These are phyloP conservation scores for Monomorium pharaonis DNA, from an alignment of 1,140 invertebrate genomes.

Conservation along the genomic window DNA sequence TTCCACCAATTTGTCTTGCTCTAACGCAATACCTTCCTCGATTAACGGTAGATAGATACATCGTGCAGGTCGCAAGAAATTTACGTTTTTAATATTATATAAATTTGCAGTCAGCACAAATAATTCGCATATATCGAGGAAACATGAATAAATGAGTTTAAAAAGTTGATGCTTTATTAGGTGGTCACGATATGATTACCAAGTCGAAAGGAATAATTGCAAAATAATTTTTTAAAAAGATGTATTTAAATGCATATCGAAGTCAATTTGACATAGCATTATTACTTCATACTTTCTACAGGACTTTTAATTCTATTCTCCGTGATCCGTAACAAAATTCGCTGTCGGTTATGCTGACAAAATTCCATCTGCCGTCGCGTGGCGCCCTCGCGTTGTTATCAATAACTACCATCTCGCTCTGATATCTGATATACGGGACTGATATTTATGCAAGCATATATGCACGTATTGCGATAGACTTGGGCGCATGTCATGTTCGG, in stretches of 20 bases:
- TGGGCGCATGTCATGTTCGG: not conserved
- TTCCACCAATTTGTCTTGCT: not conserved
- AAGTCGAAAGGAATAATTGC: not conserved
- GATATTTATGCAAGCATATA: not conserved
- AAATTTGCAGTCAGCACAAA: not conserved
- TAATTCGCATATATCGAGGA: not conserved
- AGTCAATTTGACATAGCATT: not conserved
- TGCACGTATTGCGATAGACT: not conserved
- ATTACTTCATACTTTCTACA: not conserved
- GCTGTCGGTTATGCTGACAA: not conserved
- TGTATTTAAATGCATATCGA: not conserved
- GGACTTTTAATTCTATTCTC: not conserved
- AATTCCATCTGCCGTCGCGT: constrained; percentile 39
- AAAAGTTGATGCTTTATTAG: not conserved
- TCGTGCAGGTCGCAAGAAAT: not conserved
- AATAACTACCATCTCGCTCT: constrained; percentile 30
- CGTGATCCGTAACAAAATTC: not conserved
- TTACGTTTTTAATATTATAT: not conserved
- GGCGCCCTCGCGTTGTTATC: constrained; percentile 53
- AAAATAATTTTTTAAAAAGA: not conserved
- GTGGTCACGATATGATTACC: not conserved
- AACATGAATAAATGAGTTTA: not conserved
- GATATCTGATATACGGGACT: not conserved
- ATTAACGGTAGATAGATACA: not conserved
- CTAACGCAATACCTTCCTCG: not conserved